Evolutionary conservation across 2,113 vertebrate species (phyloP).

Genomic region (Phodopus roborovskii): DNA sequence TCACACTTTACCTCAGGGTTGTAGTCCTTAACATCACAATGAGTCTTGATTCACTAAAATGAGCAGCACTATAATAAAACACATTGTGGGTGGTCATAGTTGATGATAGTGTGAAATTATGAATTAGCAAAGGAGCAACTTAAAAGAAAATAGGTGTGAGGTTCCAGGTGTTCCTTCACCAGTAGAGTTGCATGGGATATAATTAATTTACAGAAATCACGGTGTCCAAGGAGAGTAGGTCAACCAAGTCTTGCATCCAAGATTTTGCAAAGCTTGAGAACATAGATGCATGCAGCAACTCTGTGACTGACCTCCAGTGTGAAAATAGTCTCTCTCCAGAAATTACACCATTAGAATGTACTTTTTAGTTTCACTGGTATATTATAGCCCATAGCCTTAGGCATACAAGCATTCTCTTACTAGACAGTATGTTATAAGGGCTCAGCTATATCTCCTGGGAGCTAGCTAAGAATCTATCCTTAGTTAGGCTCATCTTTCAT

Average conservation of each 20-base stretch:
- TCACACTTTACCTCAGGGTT: background rate
- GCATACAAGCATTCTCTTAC: background rate
- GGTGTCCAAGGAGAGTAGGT: background rate
- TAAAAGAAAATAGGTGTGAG: background rate
- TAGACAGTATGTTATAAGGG: background rate
- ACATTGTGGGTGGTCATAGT: background rate
- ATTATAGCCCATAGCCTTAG: background rate
- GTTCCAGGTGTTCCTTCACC: background rate
- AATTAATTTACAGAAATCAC: background rate
- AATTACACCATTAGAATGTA: no score
- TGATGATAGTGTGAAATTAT: background rate
- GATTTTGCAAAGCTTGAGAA: background rate
- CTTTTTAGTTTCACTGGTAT: background rate
- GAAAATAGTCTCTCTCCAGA: background rate
- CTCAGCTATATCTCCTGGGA: background rate
- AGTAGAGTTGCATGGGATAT: rapidly evolving
- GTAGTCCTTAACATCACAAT: background rate
- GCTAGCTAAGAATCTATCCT: background rate
- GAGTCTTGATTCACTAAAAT: background rate
- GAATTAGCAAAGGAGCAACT: background rate
- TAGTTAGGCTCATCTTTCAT: background rate
- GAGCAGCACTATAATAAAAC: background rate
- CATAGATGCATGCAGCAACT: background rate
- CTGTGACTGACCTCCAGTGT: background rate
- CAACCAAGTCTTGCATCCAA: background rate